Evolutionary conservation across 2,888 invertebrate species (phyloP), one percentile per base, ranked within the genome.

Genomic region (Apoda limacodes): DNA sequence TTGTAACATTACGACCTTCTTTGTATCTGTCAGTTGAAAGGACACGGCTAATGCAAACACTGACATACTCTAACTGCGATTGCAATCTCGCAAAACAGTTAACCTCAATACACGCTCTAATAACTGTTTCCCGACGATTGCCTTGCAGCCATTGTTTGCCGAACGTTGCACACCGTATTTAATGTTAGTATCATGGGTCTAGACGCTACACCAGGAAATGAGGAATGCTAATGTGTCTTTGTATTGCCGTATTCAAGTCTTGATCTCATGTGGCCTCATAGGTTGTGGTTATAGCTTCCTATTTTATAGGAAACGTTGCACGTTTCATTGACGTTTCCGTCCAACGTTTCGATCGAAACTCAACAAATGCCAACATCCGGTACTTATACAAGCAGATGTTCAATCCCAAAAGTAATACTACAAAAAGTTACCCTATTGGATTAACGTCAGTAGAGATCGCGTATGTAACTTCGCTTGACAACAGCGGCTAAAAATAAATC

Each of bases 1-100:
- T 76, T 69, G 80, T 67, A 80, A 80, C 54, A 59, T 52, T 48
- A 47, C 69, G 78, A 69, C 80, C 78, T 78, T 78, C 75, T 78
- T 76, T 52, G 52, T 55, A 55, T 55, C 52, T 57, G 60, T 55
- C 54, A 52, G 67, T 69, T 68, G 17, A 71, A 75, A 72, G 67
- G 67, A 72, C 17, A 17, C 17, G 69, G 64, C 66, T 68, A 72
- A 67, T 60, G 53, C 60, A 61, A 65, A 61, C 60, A 47, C 49
- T 50, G 46, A n/a, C n/a, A n/a, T n/a, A n/a, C 50, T 56, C 43
- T 57, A 60, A 52, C 49, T 59, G 60, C 30, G 55, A 52, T 50
- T 64, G 57, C 56, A 60, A 59, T 61, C 62, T 58, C 50, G 47
- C 58, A 56, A 57, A 67, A 63, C 56, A 17, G 58, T 47, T 56